Conservation (phyloP, 2,888 invertebrate genomes). For the Parelbella ahira region DNA sequence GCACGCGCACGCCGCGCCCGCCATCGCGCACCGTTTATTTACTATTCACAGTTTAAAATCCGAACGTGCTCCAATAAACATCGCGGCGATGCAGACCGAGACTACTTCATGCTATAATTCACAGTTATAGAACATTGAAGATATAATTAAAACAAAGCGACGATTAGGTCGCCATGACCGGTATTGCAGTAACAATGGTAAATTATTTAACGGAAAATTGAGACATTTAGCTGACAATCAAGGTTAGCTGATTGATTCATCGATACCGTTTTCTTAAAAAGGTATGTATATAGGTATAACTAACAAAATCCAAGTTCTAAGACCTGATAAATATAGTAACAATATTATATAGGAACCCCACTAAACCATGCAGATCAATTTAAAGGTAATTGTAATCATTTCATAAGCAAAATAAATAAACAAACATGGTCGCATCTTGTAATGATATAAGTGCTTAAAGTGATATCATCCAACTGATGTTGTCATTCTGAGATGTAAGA, state of each 20-base stretch:
- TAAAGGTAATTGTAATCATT: no score
- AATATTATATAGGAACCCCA: no score
- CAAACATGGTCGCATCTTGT: no score
- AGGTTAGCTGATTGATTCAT: background rate
- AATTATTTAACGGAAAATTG: background rate
- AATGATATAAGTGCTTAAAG: background rate
- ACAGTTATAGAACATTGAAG: slow-evolving; percentile 20
- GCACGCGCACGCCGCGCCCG: slow-evolving; percentile 63
- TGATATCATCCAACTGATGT: slow-evolving; percentile 8
- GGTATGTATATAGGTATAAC: no score
- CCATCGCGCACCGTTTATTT: slow-evolving; percentile 69
- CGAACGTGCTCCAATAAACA: slow-evolving; percentile 70
- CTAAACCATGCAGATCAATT: no score
- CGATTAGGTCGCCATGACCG: background rate
- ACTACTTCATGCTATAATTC: slow-evolving; percentile 27
- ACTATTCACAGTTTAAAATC: slow-evolving; percentile 73
- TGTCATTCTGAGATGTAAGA: background rate
- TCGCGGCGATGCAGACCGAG: slow-evolving; percentile 44
- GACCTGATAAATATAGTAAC: no score
- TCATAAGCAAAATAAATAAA: no score
- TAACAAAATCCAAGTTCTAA: no score
- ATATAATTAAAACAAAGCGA: no score
- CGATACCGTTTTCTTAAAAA: no score
- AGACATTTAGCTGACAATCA: background rate
- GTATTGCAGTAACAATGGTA: slow-evolving; percentile 3